Conservation (phyloP, 2,113 vertebrate genomes). For the Caloenas nicobarica region DNA sequence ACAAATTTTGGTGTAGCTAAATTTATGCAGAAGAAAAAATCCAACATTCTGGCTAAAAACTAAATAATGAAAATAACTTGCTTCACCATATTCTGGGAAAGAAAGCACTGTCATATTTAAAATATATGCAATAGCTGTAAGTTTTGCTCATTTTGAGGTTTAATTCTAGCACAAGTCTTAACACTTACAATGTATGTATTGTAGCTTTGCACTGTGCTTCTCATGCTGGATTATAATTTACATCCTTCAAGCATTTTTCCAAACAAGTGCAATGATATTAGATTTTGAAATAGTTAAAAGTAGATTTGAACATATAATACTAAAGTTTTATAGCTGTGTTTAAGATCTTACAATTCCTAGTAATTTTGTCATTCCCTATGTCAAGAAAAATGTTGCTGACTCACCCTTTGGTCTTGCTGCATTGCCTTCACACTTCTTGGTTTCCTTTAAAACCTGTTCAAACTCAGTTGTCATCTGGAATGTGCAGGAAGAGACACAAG, state of each 20-base stretch:
- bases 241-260: not conserved
- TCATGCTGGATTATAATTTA: not conserved
- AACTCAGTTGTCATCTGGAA: constrained; percentile 63
- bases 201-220: not conserved
- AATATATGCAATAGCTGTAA: not conserved
- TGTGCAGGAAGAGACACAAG: not conserved
- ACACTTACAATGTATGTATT: not conserved
- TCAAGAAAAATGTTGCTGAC: not conserved
- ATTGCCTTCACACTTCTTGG: constrained; percentile 6
- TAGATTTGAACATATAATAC: not conserved
- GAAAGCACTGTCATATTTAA: not conserved
- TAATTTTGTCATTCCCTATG: not conserved
- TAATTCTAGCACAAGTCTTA: not conserved
- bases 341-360: not conserved
- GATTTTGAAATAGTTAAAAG: not conserved
- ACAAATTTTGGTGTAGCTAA: not conserved
- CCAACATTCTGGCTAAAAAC: not conserved
- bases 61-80: not conserved
- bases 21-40: not conserved
- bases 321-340: not conserved
- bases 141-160: not conserved
- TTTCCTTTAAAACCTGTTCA: constrained; percentile 59
- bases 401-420: constrained; percentile 46
- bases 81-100: not conserved
- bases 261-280: not conserved